phyloP scores from a whole-genome alignment of 2,113 vertebrate species.

The Elephantulus edwardii region DNA sequence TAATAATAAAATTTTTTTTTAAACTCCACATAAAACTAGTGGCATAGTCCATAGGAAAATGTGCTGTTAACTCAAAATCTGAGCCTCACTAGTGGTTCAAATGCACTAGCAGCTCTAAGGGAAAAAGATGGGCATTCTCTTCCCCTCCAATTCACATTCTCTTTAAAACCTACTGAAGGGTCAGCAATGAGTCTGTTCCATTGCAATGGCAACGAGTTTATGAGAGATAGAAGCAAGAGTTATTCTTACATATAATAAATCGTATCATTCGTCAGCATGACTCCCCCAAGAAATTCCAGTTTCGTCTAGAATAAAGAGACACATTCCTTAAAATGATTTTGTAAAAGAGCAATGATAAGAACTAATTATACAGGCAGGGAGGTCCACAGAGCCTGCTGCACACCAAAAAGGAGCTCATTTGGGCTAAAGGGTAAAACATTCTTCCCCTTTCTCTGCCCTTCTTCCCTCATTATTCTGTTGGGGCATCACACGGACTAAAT shows the following conservation, averaged over 20 bases:
- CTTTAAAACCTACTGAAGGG: no score
- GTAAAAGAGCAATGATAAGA: background rate
- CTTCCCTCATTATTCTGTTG: background rate
- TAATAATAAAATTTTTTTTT: no score
- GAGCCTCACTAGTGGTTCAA: no score
- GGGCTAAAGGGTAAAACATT: background rate
- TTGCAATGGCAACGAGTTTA: no score
- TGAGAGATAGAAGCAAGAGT: background rate
- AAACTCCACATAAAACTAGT: no score
- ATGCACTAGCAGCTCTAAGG: no score
- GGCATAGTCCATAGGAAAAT: no score
- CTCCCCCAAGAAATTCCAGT: background rate
- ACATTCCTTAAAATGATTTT: background rate
- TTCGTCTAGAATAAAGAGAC: background rate
- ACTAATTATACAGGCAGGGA: rapidly evolving
- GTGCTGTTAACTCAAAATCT: no score
- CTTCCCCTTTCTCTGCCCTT: background rate
- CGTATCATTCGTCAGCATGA: background rate
- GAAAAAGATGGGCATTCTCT: no score
- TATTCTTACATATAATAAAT: background rate
- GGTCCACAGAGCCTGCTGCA: background rate
- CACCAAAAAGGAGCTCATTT: background rate
- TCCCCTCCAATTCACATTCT: no score
- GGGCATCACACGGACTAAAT: background rate
- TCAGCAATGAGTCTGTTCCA: no score